Conservation (phyloP, 2,113 vertebrate species). For the Pygoscelis antarcticus region DNA sequence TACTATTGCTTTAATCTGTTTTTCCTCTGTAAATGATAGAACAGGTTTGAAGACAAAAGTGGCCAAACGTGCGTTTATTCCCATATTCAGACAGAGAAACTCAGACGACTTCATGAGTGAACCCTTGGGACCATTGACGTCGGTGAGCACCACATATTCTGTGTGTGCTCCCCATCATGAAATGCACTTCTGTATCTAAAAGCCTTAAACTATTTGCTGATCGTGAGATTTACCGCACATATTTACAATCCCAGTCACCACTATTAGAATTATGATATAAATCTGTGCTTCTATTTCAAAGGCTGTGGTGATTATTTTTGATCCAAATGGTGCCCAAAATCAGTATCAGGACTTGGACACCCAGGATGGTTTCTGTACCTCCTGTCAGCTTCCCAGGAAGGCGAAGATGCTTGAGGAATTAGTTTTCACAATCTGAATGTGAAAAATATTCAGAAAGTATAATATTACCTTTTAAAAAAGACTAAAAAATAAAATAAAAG, state of each 20-base stretch:
- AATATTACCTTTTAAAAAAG: background rate
- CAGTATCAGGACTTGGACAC: background rate
- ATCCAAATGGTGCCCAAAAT: background rate
- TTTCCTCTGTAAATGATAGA: background rate
- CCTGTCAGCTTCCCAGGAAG: background rate
- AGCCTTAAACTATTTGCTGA: background rate
- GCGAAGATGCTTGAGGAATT: background rate
- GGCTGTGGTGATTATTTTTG: background rate
- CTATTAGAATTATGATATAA: background rate
- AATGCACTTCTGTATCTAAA: background rate
- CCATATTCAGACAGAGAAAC: background rate
- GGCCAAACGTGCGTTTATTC: background rate
- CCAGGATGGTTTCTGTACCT: background rate
- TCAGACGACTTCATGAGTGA: background rate
- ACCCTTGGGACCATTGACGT: too few species aligned
- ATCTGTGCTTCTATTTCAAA: background rate
- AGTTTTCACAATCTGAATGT: background rate
- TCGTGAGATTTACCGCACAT: background rate
- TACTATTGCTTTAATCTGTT: background rate
- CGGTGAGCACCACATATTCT: background rate
- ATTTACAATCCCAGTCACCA: background rate
- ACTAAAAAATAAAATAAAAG: background rate
- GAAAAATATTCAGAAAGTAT: background rate
- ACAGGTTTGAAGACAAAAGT: background rate
- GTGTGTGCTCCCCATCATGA: background rate